Evolutionary conservation across 2,113 vertebrate species (phyloP), one percentile per base, ranked within the genome.

Genomic region (Megaceryle maxima): DNA sequence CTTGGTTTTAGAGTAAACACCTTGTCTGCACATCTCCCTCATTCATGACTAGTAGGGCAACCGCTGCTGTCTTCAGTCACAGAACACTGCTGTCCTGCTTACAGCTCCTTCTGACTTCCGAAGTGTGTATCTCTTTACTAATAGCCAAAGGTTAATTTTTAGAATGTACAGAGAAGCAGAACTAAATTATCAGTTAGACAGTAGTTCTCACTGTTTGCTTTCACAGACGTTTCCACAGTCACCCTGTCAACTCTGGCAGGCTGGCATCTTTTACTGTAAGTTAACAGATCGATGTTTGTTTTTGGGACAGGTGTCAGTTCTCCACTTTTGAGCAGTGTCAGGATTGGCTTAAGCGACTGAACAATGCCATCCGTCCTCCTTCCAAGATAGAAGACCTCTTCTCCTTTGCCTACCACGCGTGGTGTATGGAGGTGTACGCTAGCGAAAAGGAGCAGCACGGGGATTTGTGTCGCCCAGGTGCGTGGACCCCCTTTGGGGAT

Each of bases 311-410:
- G 98, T 99, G 99, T 98, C 99, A 99, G 98, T 99, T 99, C 83
- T 98, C 98, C 91, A 99, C 99, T n/a, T 99, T 99, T 70, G 99
- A 99, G 98, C 99, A 99, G 97, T 99, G 99, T 96, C 99, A 99
- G 96, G 99, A 99, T 63, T 99, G 99, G 99, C 96, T 99, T 59
- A 99, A 99, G 97, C 98, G 99, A 72, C 97, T 99, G 81, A 98
- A 97, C 68, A 97, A 93, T 11, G 98, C 97, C 11, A 98, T 99
- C 66, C 98, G 98, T 31, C 99, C 99, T 11, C 99, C 99, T 2
- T 97, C 98, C 28, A 99, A 98, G 89, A 98, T 99, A 78, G 99
- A 99, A 96, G 99, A 99, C 91, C 99, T 99, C 18, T 99, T 99
- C 96, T 99, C 99, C 4, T 99, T 99, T 18, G 99, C 99, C 75